These are phyloP conservation scores for Deroplatys truncata DNA, from an alignment of 2,888 invertebrate genomes.

Conservation along the genomic window DNA sequence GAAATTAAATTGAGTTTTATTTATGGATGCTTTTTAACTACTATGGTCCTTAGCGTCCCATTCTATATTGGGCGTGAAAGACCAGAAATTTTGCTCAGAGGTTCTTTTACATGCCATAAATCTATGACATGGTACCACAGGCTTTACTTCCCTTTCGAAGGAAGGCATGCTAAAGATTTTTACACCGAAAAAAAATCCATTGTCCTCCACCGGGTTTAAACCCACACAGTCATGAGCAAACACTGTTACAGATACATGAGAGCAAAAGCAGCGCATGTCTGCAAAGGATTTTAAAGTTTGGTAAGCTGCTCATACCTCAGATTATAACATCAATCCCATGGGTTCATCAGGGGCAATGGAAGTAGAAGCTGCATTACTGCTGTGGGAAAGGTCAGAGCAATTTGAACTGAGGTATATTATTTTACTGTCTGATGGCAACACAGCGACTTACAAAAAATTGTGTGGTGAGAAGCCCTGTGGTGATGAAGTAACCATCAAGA, in stretches of 20 bases:
- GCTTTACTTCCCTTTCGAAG: too few relatives aligned
- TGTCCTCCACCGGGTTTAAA: too few relatives aligned
- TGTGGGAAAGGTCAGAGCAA: slow-evolving; percentile 22
- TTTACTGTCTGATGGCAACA: slow-evolving; percentile 22
- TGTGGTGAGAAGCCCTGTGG: neutral
- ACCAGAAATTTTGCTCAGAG: too few relatives aligned
- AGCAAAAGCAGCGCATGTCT: neutral
- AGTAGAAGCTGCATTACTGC: slow-evolving; percentile 28
- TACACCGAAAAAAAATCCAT: too few relatives aligned
- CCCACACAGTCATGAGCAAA: neutral
- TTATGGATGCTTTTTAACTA: too few relatives aligned
- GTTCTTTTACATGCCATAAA: too few relatives aligned
- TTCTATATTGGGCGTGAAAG: too few relatives aligned
- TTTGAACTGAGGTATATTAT: slow-evolving; percentile 17
- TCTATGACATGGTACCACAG: too few relatives aligned
- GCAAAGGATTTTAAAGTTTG: slow-evolving; percentile 27
- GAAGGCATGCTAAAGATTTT: too few relatives aligned
- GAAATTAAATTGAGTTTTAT: too few relatives aligned
- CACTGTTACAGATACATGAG: neutral
- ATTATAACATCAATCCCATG: slow-evolving; percentile 28
- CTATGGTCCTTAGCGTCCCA: too few relatives aligned
- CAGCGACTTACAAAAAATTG: slow-evolving; percentile 17
- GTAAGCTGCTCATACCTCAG: slow-evolving; percentile 28
- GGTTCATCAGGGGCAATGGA: too few relatives aligned
- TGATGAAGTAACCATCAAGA: neutral